Evolutionary conservation across 2,888 invertebrate genomes (phyloP), one percentile per base, ranked within the genome.

Genomic region (Cryptus viduatorius): DNA sequence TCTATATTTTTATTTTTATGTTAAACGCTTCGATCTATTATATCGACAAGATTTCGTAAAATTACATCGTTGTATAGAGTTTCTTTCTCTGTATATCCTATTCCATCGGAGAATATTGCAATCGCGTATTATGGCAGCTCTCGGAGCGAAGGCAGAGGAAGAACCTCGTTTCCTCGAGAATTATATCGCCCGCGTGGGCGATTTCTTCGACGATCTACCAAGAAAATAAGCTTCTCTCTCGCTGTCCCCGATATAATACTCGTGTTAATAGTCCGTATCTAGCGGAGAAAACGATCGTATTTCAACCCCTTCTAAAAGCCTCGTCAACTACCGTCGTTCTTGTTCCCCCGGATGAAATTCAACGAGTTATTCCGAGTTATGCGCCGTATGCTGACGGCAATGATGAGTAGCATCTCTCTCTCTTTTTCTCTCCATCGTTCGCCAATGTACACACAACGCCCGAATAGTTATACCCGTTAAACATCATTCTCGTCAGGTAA

Each of bases 211-310:
- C 24, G 24, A 24, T 24, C 24, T 24, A 24, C 24, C 24, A 24
- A 24, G 24, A 24, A 24, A 24, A 24, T 24, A 24, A 24, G 24
- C 24, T 24, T 24, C 1, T 24, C 75, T 81, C 86, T 19, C 19
- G 19, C 37, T 37, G 71, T 81, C 86, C 24, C 19, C 19, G 85
- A 84, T 86, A 84, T 83, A 81, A 78, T 72, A 73, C 79, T 46
- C 83, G 79, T 72, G 86, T 87, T 88, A 88, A 88, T 86, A 87
- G 86, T 71, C 82, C 87, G 84, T 79, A 83, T 88, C 86, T 87
- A 85, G 86, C 81, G 84, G 86, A 87, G 88, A 88, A 37, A 86
- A 82, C 86, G 87, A 88, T 88, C 88, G 89, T 88, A 88, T 89
- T 87, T 89, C 87, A 88, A 76, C 65, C 85, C 86, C 86, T 67